Evolutionary conservation across 2,113 vertebrate genomes (phyloP).

Genomic region (Cnemophilus loriae): DNA sequence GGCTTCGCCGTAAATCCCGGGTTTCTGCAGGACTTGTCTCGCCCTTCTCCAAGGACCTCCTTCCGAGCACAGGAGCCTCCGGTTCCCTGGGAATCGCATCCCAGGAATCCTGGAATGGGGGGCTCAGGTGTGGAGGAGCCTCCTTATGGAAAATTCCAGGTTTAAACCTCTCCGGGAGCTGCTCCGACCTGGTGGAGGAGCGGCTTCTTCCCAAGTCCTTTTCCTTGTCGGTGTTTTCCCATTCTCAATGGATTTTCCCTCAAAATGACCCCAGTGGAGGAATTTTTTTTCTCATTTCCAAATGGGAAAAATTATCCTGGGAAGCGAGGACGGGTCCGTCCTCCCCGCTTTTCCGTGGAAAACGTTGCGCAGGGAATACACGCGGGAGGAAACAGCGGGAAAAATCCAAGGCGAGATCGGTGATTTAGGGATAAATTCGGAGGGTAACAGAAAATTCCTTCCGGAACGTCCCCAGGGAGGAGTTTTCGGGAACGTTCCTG

Average conservation of each 20-base stretch:
- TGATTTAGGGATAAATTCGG: neutral
- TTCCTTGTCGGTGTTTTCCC: accelerated
- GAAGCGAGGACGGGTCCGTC: accelerated
- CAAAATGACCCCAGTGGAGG: neutral
- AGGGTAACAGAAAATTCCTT: neutral
- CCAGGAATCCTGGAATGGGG: neutral
- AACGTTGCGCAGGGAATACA: accelerated
- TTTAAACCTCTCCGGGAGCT: neutral
- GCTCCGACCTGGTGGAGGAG: neutral
- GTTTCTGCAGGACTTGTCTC: neutral
- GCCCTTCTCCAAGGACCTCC: neutral
- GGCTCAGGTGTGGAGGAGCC: neutral
- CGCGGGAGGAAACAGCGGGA: neutral
- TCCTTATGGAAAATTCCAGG: neutral
- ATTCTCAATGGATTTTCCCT: neutral
- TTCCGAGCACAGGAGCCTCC: neutral
- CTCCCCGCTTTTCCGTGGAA: neutral
- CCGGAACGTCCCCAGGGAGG: accelerated
- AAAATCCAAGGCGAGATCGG: accelerated
- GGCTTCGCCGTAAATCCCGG: neutral
- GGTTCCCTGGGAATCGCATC: neutral
- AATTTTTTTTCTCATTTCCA: neutral
- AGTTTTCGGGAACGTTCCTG: neutral
- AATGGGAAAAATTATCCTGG: neutral
- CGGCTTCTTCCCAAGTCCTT: neutral